Evolutionary conservation across 2,113 vertebrate species (phyloP).

Genomic region (Sceloporus undulatus): DNA sequence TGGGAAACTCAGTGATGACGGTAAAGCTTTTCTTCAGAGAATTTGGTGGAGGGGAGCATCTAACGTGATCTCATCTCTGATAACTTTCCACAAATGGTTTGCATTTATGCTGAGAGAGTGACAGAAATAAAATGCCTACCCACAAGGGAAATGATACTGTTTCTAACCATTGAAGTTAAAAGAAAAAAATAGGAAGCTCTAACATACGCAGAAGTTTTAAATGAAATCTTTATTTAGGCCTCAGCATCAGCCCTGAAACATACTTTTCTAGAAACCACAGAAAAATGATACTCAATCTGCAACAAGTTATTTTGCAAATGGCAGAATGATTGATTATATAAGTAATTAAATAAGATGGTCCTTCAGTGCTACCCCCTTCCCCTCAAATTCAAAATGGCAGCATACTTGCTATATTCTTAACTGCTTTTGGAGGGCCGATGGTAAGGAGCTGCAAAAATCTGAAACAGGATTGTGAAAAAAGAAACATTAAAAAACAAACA

Average conservation of each 20-base stretch:
- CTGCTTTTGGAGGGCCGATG: constrained; percentile 27
- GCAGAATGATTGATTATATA: constrained; percentile 61
- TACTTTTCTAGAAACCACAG: constrained; percentile 54
- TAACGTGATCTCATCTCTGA: constrained; percentile 40
- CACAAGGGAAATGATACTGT: constrained; percentile 30
- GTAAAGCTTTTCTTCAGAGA: constrained; percentile 8
- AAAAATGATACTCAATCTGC: constrained; percentile 56
- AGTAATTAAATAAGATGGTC: constrained; percentile 46
- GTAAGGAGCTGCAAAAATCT: constrained; percentile 29
- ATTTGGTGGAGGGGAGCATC: constrained; percentile 20
- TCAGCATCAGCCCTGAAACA: constrained; percentile 57
- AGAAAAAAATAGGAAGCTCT: constrained; percentile 51
- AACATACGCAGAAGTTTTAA: constrained; percentile 60
- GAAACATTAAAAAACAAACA: neutral
- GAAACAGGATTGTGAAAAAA: constrained; percentile 14
- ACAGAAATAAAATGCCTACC: constrained; percentile 58
- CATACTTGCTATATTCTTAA: constrained; percentile 18
- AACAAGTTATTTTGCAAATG: constrained; percentile 52
- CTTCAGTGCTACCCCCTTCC: constrained; percentile 29
- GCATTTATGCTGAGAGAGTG: constrained; percentile 52
- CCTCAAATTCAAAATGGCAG: neutral
- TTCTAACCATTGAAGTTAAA: constrained; percentile 55
- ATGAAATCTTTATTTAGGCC: constrained; percentile 57
- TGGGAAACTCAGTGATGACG: constrained; percentile 29
- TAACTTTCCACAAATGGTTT: constrained; percentile 49